Percentiles rank a stretch among this genome's conserved stretches.
These are phyloP conservation scores for Cyclargus thomasi DNA, from an alignment of 1,140 invertebrate genomes.

Conservation along the genomic window DNA sequence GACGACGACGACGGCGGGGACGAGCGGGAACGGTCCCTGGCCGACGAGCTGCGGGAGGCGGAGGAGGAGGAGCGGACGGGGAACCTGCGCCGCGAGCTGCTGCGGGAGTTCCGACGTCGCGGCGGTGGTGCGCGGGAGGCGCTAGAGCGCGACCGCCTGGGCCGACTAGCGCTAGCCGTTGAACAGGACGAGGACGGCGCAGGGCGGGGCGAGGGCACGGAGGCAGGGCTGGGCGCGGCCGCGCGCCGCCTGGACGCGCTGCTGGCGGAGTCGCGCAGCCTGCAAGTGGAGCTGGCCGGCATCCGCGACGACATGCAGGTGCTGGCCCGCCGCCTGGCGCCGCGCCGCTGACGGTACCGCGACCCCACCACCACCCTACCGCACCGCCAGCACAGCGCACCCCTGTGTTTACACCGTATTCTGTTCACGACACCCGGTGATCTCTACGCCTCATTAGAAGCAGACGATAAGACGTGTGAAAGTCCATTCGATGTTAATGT, in stretches of 20 bases:
- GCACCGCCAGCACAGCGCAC: constrained; percentile 16
- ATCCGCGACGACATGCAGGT: constrained; percentile 73
- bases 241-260: constrained; percentile 59
- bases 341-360: constrained; percentile 62
- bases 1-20: constrained; percentile 14
- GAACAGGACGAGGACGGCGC: constrained; percentile 60
- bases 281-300: constrained; percentile 65
- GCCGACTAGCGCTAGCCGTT: constrained; percentile 62
- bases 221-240: constrained; percentile 47
- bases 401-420: background rate
- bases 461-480: background rate
- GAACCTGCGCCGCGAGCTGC: constrained; percentile 38
- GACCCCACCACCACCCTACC: constrained; percentile 20
- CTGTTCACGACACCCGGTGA: background rate
- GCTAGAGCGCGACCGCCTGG: constrained; percentile 60
- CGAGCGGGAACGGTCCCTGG: constrained; percentile 43
- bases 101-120: constrained; percentile 43
- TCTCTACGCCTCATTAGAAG: background rate
- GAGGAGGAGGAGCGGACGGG: constrained; percentile 51
- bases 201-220: constrained; percentile 34
- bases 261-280: constrained; percentile 61
- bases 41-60: constrained; percentile 61
- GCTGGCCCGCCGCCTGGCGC: constrained; percentile 59
- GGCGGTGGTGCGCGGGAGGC: constrained; percentile 43
- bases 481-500: background rate